These are phyloP conservation scores for Ormyrus thymus DNA, from an alignment of 2,888 invertebrate genomes.

Conservation along the genomic window DNA sequence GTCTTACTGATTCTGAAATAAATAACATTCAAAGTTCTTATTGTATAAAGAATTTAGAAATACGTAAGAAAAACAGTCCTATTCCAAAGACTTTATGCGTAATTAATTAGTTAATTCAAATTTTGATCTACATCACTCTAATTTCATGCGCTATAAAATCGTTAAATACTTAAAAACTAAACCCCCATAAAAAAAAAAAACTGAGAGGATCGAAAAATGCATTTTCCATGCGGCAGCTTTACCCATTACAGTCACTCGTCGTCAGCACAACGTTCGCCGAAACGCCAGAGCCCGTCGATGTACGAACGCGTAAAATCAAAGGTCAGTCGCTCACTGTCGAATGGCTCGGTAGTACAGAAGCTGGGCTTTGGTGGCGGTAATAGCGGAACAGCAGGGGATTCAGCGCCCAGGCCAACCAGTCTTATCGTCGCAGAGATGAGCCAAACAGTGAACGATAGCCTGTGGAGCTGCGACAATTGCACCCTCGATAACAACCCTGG, in stretches of 20 bases:
- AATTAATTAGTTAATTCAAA: too few species aligned
- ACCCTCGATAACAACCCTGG: conserved; percentile 84
- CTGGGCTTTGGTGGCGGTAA: not conserved
- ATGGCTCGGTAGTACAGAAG: conserved; percentile 78
- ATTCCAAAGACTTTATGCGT: too few species aligned
- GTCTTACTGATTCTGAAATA: not conserved
- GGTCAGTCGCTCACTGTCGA: conserved; percentile 80
- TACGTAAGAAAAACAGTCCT: too few species aligned
- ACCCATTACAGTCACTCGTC: conserved; percentile 56
- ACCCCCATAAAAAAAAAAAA: too few species aligned
- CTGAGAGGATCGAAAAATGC: too few species aligned
- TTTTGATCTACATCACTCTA: too few species aligned
- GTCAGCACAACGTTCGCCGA: conserved; percentile 73
- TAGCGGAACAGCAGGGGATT: not conserved
- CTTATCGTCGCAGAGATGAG: conserved; percentile 78
- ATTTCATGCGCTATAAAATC: too few species aligned
- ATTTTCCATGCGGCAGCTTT: too few species aligned
- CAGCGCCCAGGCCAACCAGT: conserved; percentile 77
- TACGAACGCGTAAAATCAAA: conserved; percentile 76
- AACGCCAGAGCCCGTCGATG: conserved; percentile 75
- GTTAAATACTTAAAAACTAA: too few species aligned
- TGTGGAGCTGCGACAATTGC: conserved; percentile 85
- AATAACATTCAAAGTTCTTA: too few species aligned
- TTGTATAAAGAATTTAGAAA: not conserved
- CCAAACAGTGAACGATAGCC: conserved; percentile 61